Evolutionary conservation across 2,797 vertebrate species (phyloP).

Genomic region (Bradypodion ventrale): DNA sequence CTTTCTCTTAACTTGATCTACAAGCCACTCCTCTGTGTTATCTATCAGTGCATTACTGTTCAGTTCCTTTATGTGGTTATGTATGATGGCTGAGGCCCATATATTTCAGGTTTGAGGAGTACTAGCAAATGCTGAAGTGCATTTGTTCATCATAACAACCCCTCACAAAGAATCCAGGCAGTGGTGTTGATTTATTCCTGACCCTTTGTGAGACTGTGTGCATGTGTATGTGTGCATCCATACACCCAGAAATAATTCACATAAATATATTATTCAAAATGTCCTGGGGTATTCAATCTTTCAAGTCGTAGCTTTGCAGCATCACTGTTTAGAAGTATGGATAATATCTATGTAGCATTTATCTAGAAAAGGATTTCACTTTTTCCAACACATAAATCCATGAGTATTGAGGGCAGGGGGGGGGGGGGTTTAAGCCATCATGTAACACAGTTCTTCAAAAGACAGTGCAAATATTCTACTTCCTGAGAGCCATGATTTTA

Average conservation of each 20-base stretch:
- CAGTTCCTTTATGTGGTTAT: not conserved
- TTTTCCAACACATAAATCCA: slow-evolving; percentile 8
- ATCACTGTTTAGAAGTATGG: not conserved
- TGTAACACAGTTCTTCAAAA: not conserved
- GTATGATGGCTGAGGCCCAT: not conserved
- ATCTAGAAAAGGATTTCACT: not conserved
- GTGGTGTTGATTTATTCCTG: not conserved
- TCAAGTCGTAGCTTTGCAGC: not conserved
- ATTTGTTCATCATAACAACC: not conserved
- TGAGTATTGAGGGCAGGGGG: too few species aligned
- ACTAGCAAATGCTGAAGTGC: not conserved
- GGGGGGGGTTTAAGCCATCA: not conserved
- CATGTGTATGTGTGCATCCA: not conserved
- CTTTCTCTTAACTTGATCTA: too few species aligned
- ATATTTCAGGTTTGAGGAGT: not conserved
- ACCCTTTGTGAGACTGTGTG: not conserved
- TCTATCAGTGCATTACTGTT: not conserved
- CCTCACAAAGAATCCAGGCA: not conserved
- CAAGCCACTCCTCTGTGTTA: too few species aligned
- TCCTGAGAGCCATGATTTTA: slow-evolving; percentile 33
- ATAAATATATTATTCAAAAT: not conserved
- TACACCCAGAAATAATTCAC: not conserved
- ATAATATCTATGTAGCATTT: not conserved
- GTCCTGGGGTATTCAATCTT: not conserved
- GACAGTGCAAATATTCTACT: not conserved